phyloP scores from a whole-genome alignment of 92 coral and sea anemone species.

The Scolanthus callimorphus region DNA sequence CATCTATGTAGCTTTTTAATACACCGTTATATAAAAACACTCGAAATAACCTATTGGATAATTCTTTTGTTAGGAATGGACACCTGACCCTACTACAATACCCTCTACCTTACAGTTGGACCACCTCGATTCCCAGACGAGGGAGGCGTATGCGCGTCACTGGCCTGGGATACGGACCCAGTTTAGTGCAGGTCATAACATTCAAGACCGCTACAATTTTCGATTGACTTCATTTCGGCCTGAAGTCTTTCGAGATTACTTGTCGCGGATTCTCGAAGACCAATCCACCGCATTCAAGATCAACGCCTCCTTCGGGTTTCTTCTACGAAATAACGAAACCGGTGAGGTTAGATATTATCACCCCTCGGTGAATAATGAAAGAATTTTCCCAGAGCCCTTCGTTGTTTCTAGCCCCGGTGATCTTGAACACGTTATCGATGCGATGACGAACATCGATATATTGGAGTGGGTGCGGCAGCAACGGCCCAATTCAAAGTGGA shows the following conservation, averaged over 20 bases:
- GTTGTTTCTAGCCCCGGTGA: conserved; percentile 2
- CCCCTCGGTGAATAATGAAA: conserved; percentile 22
- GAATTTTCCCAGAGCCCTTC: conserved; percentile 11
- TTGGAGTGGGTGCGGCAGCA: conserved; percentile 27
- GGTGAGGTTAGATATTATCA: conserved; percentile 31
- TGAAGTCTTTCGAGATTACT: background rate
- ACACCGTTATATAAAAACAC: too few species aligned
- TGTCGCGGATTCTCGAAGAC: background rate
- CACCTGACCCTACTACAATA: too few species aligned
- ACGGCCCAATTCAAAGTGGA: conserved; percentile 35
- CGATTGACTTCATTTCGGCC: too few species aligned
- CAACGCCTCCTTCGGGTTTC: conserved; percentile 20
- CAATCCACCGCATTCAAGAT: conserved; percentile 4
- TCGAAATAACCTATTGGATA: too few species aligned
- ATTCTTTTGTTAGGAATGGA: too few species aligned
- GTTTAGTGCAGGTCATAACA: too few species aligned
- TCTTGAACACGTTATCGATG: conserved; percentile 17
- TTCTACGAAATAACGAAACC: conserved; percentile 38
- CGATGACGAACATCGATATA: conserved; percentile 13
- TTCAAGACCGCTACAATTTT: too few species aligned
- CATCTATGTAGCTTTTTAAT: too few species aligned
- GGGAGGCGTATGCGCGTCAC: too few species aligned
- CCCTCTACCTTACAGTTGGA: too few species aligned
- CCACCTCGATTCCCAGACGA: too few species aligned
- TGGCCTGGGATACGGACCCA: too few species aligned